A percentile compares a stretch with the other conserved stretches of the same genome.
Evolutionary conservation across 2,888 invertebrate species (phyloP).

Genomic region (Pharmacophagus antenor): DNA sequence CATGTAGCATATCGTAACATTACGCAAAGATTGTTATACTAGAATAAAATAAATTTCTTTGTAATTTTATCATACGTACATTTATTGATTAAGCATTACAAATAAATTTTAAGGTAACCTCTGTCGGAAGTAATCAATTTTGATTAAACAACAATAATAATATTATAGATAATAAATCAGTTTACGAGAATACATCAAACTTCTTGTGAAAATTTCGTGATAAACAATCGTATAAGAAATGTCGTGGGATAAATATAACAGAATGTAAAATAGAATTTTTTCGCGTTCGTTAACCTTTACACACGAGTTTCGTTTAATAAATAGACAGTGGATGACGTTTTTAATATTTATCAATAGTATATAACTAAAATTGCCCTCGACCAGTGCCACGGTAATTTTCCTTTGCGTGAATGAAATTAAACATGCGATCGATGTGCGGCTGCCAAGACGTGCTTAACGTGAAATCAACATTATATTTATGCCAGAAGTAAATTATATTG

Average conservation of each 20-base stretch:
- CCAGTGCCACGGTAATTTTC: constrained; percentile 16
- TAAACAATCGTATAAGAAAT: too few species aligned
- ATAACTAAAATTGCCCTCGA: background rate
- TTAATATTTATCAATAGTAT: constrained; percentile 2
- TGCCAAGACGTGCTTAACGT: constrained; percentile 21
- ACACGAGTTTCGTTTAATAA: constrained; percentile 1
- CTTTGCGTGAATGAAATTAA: constrained; percentile 6
- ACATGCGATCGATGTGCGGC: background rate
- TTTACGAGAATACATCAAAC: background rate
- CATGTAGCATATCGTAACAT: too few species aligned
- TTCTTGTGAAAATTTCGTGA: background rate
- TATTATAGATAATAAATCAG: background rate
- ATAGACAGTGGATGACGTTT: background rate
- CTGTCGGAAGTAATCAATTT: background rate
- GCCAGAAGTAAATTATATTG: background rate
- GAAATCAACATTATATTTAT: constrained; percentile 3
- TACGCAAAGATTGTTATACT: background rate
- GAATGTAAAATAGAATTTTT: too few species aligned
- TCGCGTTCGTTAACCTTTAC: background rate
- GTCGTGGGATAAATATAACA: background rate
- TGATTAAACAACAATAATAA: too few species aligned
- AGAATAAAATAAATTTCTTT: background rate
- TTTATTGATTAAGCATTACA: constrained; percentile 2
- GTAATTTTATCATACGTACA: background rate
- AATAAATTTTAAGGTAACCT: background rate